phyloP scores from a whole-genome alignment of 2,888 invertebrate species.

The Cheilosia impressa region DNA sequence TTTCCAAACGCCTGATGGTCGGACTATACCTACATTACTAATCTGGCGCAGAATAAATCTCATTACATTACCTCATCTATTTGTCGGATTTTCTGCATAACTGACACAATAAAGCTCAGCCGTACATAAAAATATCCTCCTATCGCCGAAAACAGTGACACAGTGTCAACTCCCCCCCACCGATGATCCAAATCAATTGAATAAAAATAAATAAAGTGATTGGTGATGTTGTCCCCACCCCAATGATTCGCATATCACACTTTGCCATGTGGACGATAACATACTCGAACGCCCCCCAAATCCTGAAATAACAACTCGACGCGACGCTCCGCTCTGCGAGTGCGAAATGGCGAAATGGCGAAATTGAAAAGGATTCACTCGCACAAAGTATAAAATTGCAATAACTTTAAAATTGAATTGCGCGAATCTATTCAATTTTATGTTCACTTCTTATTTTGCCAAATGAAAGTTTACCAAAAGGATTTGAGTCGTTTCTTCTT shows the following conservation, averaged over 20 bases:
- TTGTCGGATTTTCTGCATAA: slow-evolving; percentile 38
- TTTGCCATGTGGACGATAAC: slow-evolving; percentile 31
- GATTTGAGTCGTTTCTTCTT: slow-evolving; percentile 42
- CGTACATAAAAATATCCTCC: slow-evolving; percentile 16
- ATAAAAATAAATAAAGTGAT: slow-evolving; percentile 38
- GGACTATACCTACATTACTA: too few relatives aligned
- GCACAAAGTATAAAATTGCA: slow-evolving; percentile 58
- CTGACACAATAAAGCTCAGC: slow-evolving; percentile 28
- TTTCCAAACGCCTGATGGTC: too few relatives aligned
- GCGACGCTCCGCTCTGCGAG: slow-evolving; percentile 2
- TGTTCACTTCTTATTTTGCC: slow-evolving; percentile 48
- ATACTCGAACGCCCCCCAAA: slow-evolving; percentile 50
- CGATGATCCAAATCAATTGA: slow-evolving; percentile 3
- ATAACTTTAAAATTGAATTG: slow-evolving; percentile 69
- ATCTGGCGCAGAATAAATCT: too few relatives aligned
- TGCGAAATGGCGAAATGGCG: slow-evolving; percentile 3
- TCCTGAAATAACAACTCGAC: slow-evolving; percentile 1
- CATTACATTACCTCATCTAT: slow-evolving; percentile 15
- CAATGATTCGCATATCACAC: slow-evolving; percentile 33
- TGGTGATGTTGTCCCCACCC: slow-evolving; percentile 30
- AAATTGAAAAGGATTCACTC: slow-evolving; percentile 65
- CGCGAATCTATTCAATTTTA: slow-evolving; percentile 66
- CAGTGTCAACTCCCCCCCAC: neutral
- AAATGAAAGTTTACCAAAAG: slow-evolving; percentile 63
- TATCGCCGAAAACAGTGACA: slow-evolving; percentile 16